These are phyloP conservation scores for Anagrus nilaparvatae DNA, from an alignment of 1,140 invertebrate genomes.

Conservation along the genomic window DNA sequence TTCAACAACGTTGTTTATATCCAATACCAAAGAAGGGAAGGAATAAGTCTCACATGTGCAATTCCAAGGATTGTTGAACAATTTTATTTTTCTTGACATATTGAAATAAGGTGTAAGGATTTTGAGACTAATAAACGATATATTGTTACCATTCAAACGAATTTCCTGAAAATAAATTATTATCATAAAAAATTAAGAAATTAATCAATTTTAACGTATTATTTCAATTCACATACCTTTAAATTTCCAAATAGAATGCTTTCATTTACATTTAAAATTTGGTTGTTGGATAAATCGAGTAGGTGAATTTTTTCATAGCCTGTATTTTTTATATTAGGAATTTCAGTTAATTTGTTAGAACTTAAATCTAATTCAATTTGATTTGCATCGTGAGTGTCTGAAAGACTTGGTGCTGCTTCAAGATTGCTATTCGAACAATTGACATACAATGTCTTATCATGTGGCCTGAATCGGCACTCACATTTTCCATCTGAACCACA, in stretches of 20 bases:
- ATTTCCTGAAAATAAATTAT: no score
- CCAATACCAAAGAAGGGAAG: no score
- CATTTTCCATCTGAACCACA: neutral
- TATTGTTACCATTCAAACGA: no score
- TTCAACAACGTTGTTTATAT: no score
- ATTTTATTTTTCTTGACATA: conserved; percentile 22
- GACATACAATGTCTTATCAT: conserved; percentile 27
- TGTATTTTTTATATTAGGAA: conserved; percentile 44
- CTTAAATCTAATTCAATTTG: conserved; percentile 44
- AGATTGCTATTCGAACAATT: conserved; percentile 51
- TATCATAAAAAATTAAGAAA: no score
- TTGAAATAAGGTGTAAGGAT: no score
- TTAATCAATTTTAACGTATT: no score
- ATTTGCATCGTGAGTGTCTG: conserved; percentile 40
- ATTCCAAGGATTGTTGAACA: conserved; percentile 48
- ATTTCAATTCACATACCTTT: neutral
- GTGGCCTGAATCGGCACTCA: conserved; percentile 11
- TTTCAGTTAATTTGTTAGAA: conserved; percentile 43
- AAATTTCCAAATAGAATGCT: neutral
- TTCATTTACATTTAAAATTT: neutral
- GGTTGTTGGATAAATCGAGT: neutral
- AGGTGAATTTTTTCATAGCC: conserved; percentile 16
- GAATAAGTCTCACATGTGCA: no score
- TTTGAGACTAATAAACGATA: no score
- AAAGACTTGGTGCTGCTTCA: conserved; percentile 37